These are phyloP conservation scores for Microctonus aethiopoides DNA, from an alignment of 2,888 invertebrate species.

Conservation along the genomic window DNA sequence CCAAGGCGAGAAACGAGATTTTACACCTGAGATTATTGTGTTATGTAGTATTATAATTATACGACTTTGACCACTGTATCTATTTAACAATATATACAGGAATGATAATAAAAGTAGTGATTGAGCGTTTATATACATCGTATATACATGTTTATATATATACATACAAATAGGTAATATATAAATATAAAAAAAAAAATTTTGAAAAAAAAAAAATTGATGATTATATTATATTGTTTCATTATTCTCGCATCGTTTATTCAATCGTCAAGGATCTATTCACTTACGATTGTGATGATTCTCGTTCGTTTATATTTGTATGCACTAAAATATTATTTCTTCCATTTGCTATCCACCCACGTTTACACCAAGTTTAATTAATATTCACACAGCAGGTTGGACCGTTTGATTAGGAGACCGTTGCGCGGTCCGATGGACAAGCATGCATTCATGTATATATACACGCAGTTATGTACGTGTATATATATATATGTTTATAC, in stretches of 20 bases:
- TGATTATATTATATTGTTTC: no score
- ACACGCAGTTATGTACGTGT: slow-evolving; percentile 20
- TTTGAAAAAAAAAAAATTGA: no score
- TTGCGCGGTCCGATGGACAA: slow-evolving; percentile 59
- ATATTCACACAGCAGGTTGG: slow-evolving; percentile 62
- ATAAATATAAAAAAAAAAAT: no score
- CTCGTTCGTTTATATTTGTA: no score
- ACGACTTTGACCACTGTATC: slow-evolving; percentile 16
- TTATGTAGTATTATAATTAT: slow-evolving; percentile 38
- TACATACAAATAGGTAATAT: neutral
- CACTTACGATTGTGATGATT: no score
- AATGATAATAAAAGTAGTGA: neutral
- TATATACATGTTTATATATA: neutral
- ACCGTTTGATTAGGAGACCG: slow-evolving; percentile 65
- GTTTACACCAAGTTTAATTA: slow-evolving; percentile 64
- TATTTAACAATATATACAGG: slow-evolving; percentile 29
- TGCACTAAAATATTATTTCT: no score
- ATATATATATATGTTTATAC: slow-evolving; percentile 2
- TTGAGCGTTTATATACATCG: neutral
- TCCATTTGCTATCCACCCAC: slow-evolving; percentile 41
- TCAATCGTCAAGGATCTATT: no score
- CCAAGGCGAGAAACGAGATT: slow-evolving; percentile 40
- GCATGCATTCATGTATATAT: slow-evolving; percentile 48
- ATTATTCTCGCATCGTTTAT: no score
- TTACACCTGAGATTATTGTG: slow-evolving; percentile 47